These are phyloP conservation scores for Synergus itoensis DNA, from an alignment of 2,888 invertebrate genomes.

Conservation along the genomic window DNA sequence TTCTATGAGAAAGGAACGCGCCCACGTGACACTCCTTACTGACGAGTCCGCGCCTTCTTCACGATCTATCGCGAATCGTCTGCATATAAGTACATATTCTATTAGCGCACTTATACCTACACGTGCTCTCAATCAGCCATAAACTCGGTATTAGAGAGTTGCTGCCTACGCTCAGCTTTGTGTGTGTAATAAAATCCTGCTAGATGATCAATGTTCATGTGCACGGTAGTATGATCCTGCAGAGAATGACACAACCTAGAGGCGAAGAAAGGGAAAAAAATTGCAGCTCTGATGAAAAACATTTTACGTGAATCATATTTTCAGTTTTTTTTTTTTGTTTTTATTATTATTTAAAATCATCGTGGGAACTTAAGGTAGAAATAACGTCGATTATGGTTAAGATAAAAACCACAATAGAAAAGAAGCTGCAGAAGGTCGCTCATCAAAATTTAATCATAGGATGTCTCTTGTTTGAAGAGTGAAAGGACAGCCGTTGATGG, in stretches of 20 bases:
- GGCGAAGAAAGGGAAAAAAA: conserved; percentile 30
- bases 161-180: neutral
- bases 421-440: conserved; percentile 33
- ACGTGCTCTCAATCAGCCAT: conserved; percentile 23
- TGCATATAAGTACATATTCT: conserved; percentile 32
- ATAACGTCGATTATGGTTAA: neutral
- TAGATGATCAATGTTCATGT: neutral
- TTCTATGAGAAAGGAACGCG: conserved; percentile 66
- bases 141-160: neutral
- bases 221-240: neutral
- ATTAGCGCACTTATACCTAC: conserved; percentile 36
- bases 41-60: conserved; percentile 59
- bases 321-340: neutral
- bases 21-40: conserved; percentile 65
- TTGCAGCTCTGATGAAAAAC: conserved; percentile 23
- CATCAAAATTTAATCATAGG: conserved; percentile 37
- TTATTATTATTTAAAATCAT: neutral
- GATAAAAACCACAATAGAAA: conserved; percentile 11
- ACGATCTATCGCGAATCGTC: conserved; percentile 30
- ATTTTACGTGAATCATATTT: conserved; percentile 21
- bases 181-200: neutral
- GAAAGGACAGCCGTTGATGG: conserved; percentile 25
- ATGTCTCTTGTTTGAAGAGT: neutral
- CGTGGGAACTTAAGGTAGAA: neutral
- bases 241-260: conserved; percentile 9